Base-by-base conservation (phyloP, 2,113 vertebrate genomes). In the Bos indicus region DNA sequence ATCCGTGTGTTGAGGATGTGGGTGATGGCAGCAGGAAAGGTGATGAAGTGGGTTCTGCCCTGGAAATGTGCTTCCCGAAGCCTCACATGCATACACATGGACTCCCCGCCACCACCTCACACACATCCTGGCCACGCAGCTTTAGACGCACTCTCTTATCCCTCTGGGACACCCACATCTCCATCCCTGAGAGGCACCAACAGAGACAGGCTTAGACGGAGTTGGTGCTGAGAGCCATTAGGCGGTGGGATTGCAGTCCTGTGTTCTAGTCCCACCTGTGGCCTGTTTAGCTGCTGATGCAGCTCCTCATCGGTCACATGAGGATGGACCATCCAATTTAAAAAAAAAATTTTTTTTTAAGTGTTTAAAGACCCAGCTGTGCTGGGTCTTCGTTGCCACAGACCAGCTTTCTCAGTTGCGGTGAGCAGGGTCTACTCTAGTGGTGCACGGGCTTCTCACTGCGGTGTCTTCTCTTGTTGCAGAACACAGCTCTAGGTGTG, bases 361-460 rank as follows among this genome's bases (percentile, higher is more conserved):
- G 40, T 59, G 25, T 60, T 62, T 11, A 30, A 62, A 14, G 59
- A 30, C 26, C 59, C 59, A 30, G 15, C n/a, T 25, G 19, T 25
- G 5, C 67, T 74, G 67, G 5, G 67, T 40, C 71, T 7, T 77
- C 36, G 4, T 7, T 77, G 71, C 71, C 7, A 3, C 19, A 1
- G 19, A 40, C 19, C 19, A 40, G n/a, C 71, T 77, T 43, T 14
- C 40, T 77, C 71, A 25, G 36, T 2, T 74, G 71, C 0, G 6
- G 71, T 21, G 10, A 25, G 71, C 1, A 1, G 21, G 71, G 36
- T 43, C 71, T 43, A 1, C 36, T 74, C 36, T 14, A 74, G 71
- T 15, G 12, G 23, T 14, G 40, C 36, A 1, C 0, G 1, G 23
- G 71, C 40, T 43, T 25, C 71, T 26, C 40, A 14, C 0, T 43